Base-by-base conservation (phyloP, 2,888 invertebrate genomes). In the Callinectes sapidus region DNA sequence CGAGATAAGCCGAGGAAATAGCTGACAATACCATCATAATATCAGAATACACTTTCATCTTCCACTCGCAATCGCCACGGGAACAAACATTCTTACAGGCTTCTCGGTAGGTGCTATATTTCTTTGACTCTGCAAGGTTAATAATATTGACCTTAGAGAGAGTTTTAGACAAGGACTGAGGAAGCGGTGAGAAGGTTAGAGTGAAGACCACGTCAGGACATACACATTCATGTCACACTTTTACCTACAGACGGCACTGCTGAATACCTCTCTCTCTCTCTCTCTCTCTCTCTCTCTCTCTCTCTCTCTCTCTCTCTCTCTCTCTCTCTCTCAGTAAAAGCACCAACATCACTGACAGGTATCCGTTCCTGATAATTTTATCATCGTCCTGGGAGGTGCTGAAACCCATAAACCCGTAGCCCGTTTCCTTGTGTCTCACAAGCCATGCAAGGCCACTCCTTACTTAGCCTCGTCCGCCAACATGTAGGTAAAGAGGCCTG, bases 201-300 rank as follows among this genome's bases (percentile, higher is more conserved):
- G 35, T 13, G 81, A 32, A 81, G 81, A 32, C 28, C 13, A 28
- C 28, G 81, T 13, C 81, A 35, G 35, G 35, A 32, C 81, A 81
- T 81, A 32, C 81, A 35, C 35, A 81, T 81, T 81, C 81, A 81
- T 32, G 35, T 35, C 81, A 35, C 81, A 81, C 81, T 32, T 35
- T 35, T 35, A 81, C 81, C 81, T 16, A 16, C 35, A 81, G 32
- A 81, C 5, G 18, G 32, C 6, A 77, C 77, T 77, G 77, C 10
- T 81, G 81, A 81, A 35, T 35, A 81, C 81, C 81, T n/a, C 35
- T 32, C 71, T 28, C 28, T 28, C 28, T 13, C 71, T 28, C 71
- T 77, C 71, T 77, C 71, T 81, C 81, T 81, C 81, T 35, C 35
- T 81, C 81, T 81, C 81, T 81, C 35, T 81, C 35, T 81, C 35